Conservation (phyloP, 2,113 vertebrate genomes). For the Etheostoma spectabile region DNA sequence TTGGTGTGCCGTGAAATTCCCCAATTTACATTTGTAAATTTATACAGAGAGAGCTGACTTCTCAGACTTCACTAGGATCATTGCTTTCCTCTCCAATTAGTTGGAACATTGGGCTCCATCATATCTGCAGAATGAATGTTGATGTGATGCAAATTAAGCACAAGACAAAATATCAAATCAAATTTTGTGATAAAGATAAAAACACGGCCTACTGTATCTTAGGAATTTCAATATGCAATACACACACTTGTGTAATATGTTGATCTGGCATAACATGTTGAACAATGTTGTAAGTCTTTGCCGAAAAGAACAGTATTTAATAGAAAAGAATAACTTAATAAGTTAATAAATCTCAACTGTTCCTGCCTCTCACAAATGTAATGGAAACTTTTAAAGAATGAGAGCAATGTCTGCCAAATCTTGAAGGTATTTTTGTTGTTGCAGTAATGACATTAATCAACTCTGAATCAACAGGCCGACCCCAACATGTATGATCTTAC, state of each 20-base stretch:
- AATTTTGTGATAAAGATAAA: not conserved
- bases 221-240: not conserved
- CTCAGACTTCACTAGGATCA: not conserved
- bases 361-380: not conserved
- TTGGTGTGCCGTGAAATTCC: not conserved
- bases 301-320: not conserved
- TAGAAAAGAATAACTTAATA: not conserved
- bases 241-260: not conserved
- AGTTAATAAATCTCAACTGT: not conserved
- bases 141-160: not conserved
- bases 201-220: not conserved
- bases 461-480: not conserved
- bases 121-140: not conserved
- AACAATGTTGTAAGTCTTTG: not conserved
- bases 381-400: constrained; percentile 7
- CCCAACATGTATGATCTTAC: constrained; percentile 1
- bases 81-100: not conserved
- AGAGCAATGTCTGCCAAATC: constrained; percentile 4
- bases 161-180: not conserved
- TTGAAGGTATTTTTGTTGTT: not conserved
- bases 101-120: not conserved
- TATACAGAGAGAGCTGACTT: not conserved
- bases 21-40: not conserved
- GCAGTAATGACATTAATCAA: constrained; percentile 2
- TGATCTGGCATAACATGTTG: not conserved